A percentile compares a stretch with the other conserved stretches of the same genome.
Conservation (phyloP, 2,113 vertebrate species). For the Osmerus mordax region DNA sequence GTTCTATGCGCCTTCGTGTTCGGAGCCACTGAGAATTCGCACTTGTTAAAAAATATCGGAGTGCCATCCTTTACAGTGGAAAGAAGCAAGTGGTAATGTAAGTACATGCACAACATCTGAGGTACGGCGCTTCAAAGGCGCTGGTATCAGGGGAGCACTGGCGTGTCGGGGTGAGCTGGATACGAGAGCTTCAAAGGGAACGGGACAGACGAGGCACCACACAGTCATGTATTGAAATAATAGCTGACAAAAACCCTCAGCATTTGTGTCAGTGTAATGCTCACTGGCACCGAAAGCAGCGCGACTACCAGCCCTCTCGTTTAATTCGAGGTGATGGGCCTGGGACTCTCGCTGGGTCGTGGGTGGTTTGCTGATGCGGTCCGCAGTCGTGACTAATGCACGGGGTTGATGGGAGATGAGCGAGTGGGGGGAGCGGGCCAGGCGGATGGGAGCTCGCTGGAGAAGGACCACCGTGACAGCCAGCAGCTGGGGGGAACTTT, state of each 20-base stretch:
- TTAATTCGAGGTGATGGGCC: slow-evolving; percentile 69
- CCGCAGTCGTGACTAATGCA: slow-evolving; percentile 60
- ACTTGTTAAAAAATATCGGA: slow-evolving; percentile 7
- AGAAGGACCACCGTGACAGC: slow-evolving; percentile 64
- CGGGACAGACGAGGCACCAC: slow-evolving; percentile 58
- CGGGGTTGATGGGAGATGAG: slow-evolving; percentile 59
- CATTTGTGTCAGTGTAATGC: slow-evolving; percentile 64
- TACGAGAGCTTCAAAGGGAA: slow-evolving; percentile 45
- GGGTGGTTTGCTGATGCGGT: slow-evolving; percentile 56
- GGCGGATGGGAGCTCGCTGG: slow-evolving; percentile 47
- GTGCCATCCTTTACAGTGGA: no score
- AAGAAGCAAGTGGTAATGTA: no score
- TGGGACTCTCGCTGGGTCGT: slow-evolving; percentile 59
- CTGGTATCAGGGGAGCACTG: neutral
- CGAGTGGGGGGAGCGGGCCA: slow-evolving; percentile 21
- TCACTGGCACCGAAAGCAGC: slow-evolving; percentile 70
- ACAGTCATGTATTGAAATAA: slow-evolving; percentile 70
- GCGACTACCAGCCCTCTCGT: slow-evolving; percentile 58
- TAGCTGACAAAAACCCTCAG: slow-evolving; percentile 75
- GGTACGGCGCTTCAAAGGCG: neutral
- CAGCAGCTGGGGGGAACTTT: slow-evolving; percentile 69
- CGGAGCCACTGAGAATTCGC: no score
- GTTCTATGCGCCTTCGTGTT: no score
- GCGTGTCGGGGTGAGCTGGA: neutral
- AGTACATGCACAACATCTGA: neutral